Evolutionary conservation across 2,113 vertebrate genomes (phyloP).

Genomic region (Pelvicachromis taeniatus): DNA sequence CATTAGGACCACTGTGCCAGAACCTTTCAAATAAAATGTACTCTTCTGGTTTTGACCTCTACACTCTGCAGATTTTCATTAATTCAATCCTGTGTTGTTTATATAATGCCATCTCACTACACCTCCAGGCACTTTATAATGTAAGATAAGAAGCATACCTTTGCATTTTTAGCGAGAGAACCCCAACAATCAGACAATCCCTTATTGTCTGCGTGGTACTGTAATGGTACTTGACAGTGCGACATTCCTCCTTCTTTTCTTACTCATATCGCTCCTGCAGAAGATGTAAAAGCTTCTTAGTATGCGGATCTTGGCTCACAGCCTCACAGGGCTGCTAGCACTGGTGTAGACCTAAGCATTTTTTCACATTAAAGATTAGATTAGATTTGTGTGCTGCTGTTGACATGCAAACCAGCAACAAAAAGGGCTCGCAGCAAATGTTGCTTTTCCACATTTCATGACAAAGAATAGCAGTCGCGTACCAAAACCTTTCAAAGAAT

Average conservation of each 20-base stretch:
- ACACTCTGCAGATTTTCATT: not conserved
- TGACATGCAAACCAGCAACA: not conserved
- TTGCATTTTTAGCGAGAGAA: not conserved
- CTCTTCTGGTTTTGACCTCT: not conserved
- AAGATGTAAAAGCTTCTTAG: not conserved
- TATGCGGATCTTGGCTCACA: not conserved
- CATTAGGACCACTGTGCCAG: not conserved
- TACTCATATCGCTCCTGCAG: not conserved
- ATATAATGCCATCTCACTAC: not conserved
- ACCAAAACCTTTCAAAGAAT: not conserved
- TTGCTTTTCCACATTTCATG: not conserved
- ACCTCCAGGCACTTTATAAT: not conserved
- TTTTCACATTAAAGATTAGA: not conserved
- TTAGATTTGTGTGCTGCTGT: not conserved
- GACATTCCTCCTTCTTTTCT: not conserved
- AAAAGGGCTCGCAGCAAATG: not conserved
- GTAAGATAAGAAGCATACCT: rapidly evolving
- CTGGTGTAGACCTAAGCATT: not conserved
- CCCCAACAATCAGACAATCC: not conserved
- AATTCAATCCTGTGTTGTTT: not conserved
- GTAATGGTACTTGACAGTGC: not conserved
- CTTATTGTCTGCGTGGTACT: not conserved
- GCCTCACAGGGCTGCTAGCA: not conserved
- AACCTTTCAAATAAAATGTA: rapidly evolving
- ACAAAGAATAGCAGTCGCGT: rapidly evolving